Base-by-base conservation (phyloP, 2,888 invertebrate species). In the Stictocephala bisonia region DNA sequence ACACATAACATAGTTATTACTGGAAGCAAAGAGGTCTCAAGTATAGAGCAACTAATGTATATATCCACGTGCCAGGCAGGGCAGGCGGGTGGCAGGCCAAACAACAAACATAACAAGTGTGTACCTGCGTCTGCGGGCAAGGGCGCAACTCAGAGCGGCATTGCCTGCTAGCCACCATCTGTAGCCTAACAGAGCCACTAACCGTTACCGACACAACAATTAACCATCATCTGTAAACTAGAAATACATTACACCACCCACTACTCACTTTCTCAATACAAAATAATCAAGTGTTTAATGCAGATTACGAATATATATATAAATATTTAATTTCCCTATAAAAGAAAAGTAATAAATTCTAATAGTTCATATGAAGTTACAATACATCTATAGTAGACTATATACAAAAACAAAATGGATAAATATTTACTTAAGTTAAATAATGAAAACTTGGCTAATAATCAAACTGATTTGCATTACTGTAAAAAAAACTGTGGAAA, bases 91-190 rank as follows among this genome's bases (percentile, higher is more conserved):
- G 56, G 15, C 69, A 69, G 69, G 69, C 53, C 69, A 69, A 51
- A 69, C 51, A 51, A 69, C 56, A 69, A 51, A 69, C 51, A 69
- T 69, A 69, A 53, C 69, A 69, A 31, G 69, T 69, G 51, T 50
- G 56, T 69, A 69, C 69, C 69, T 69, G 69, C 69, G 69, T 69
- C 69, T 35, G 11, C 69, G 69, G 35, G 69, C 51, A 27, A 51
- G 40, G 51, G 69, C 69, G 41, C 31, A 41, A 69, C 31, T 53
- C 53, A 69, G 69, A 26, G 51, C 51, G 26, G 51, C 24, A 51
- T 51, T 51, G 22, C 69, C 69, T 29, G 69, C 53, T 15, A 69
- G 56, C 69, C 69, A 69, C 69, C 69, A 69, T 69, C 69, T 69
- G 56, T 69, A 69, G 69, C 69, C 69, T 69, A 69, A 53, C 51